Conservation (phyloP, 2,113 vertebrate genomes). For the Rostratula benghalensis region DNA sequence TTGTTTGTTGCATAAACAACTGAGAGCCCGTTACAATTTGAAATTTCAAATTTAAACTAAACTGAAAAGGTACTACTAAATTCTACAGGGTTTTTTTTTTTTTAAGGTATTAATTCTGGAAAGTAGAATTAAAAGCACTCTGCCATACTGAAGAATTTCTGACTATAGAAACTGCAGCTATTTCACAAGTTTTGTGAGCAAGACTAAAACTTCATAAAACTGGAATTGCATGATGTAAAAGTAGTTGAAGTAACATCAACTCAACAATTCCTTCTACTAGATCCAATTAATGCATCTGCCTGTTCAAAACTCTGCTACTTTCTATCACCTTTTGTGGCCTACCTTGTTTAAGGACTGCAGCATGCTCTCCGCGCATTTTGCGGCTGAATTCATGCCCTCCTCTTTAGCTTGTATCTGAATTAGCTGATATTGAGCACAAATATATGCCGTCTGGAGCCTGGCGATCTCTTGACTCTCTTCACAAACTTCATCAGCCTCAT, state of each 20-base stretch:
- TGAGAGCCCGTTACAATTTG: not conserved
- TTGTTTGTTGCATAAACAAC: not conserved
- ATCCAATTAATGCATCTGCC: not conserved
- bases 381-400: conserved; percentile 71
- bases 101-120: not conserved
- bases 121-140: not conserved
- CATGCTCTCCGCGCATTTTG: conserved; percentile 79
- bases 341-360: conserved; percentile 65
- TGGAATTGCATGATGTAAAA: not conserved
- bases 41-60: not conserved
- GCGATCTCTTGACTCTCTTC: conserved; percentile 78
- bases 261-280: not conserved
- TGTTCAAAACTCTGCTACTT: not conserved
- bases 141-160: not conserved
- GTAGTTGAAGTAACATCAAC: not conserved
- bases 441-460: conserved; percentile 81
- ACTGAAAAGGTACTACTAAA: not conserved
- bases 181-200: not conserved
- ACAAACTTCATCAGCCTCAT: conserved; percentile 25
- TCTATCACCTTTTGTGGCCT: conserved; percentile 6
- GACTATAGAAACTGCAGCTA: not conserved
- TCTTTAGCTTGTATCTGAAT: conserved; percentile 81
- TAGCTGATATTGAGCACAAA: conserved; percentile 83
- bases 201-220: not conserved
- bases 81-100: not conserved